phyloP scores from a whole-genome alignment of 2,797 vertebrate genomes.

The Thunnus albacares region DNA sequence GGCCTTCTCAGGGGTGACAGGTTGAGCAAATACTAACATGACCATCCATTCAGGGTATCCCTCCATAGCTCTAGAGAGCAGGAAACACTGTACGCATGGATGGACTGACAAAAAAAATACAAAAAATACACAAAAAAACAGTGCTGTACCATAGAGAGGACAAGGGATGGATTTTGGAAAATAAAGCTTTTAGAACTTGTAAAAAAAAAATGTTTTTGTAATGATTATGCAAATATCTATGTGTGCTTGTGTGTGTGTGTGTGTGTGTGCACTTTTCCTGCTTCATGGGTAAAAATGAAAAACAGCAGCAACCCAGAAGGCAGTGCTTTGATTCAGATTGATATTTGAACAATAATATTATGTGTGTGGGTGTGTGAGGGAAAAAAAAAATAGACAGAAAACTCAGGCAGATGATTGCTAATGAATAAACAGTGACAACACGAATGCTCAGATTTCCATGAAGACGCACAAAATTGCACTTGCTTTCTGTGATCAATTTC shows the following conservation, averaged over 20 bases:
- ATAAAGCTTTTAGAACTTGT: slow-evolving; percentile 86
- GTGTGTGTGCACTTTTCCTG: neutral
- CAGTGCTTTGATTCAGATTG: slow-evolving; percentile 21
- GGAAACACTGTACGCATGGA: slow-evolving; percentile 78
- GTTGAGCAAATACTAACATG: slow-evolving; percentile 73
- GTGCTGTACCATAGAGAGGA: slow-evolving; percentile 72
- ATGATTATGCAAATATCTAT: slow-evolving; percentile 27
- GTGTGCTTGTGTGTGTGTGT: neutral
- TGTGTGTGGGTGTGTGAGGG: slow-evolving; percentile 33
- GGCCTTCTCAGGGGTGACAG: slow-evolving; percentile 85
- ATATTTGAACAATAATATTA: slow-evolving; percentile 49
- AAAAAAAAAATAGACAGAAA: neutral
- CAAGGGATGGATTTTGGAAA: slow-evolving; percentile 78
- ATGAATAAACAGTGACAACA: slow-evolving; percentile 45
- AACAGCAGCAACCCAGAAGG: slow-evolving; percentile 39
- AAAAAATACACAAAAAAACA: slow-evolving; percentile 32
- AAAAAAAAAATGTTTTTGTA: slow-evolving; percentile 47
- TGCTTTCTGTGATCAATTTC: slow-evolving; percentile 14
- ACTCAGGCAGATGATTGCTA: slow-evolving; percentile 33
- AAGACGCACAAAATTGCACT: slow-evolving; percentile 22
- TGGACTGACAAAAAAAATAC: slow-evolving; percentile 46
- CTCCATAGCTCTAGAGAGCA: slow-evolving; percentile 72
- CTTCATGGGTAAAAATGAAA: slow-evolving; percentile 18
- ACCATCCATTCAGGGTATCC: slow-evolving; percentile 84
- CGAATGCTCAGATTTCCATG: slow-evolving; percentile 26